These are phyloP conservation scores for Xyliphius kryptos DNA, from an alignment of 2,113 vertebrate genomes.

Conservation along the genomic window DNA sequence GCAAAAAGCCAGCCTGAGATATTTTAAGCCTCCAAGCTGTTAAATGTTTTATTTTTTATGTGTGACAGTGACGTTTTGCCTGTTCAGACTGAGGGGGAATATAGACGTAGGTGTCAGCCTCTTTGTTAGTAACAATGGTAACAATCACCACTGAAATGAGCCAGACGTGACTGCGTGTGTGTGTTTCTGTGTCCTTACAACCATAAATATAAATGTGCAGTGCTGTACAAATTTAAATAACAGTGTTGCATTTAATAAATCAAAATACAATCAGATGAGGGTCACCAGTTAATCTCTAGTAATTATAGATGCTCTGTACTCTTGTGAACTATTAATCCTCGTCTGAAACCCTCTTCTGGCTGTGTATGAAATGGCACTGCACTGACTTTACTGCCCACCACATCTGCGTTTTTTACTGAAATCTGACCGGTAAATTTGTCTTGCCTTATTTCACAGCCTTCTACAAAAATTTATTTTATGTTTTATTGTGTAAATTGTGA, in stretches of 20 bases:
- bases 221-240: background rate
- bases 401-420: too few species aligned
- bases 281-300: background rate
- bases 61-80: conserved; percentile 45
- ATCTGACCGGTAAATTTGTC: too few species aligned
- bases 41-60: conserved; percentile 57
- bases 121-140: conserved; percentile 67
- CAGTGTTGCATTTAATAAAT: too few species aligned
- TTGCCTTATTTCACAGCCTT: too few species aligned
- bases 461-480: too few species aligned
- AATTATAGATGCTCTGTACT: conserved; percentile 12
- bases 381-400: too few species aligned
- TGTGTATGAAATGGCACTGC: too few species aligned
- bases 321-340: too few species aligned
- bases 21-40: conserved; percentile 44
- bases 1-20: conserved; percentile 27
- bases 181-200: conserved; percentile 8
- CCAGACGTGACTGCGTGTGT: conserved; percentile 33
- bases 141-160: conserved; percentile 47
- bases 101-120: conserved; percentile 25
- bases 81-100: conserved; percentile 14
- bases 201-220: conserved; percentile 9
- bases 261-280: conserved; percentile 10
- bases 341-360: too few species aligned
- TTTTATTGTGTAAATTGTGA: too few species aligned